These are phyloP conservation scores for Anastrepha obliqua DNA, from an alignment of 1,140 invertebrate genomes.

Conservation along the genomic window DNA sequence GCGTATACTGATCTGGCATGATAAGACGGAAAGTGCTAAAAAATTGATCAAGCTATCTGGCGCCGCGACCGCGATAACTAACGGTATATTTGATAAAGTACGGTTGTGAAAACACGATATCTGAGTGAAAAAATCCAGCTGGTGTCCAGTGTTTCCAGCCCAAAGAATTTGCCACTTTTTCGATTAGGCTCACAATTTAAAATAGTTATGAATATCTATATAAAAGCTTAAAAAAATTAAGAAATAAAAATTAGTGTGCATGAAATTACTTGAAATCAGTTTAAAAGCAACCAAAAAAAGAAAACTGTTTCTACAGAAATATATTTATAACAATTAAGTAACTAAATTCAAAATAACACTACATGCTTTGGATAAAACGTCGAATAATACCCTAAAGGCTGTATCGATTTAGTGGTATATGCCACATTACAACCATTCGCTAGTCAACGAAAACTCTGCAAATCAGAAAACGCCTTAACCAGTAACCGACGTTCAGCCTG, in stretches of 20 bases:
- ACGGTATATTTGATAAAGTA: slow-evolving; percentile 19
- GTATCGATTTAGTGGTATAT: too few relatives aligned
- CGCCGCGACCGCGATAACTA: not conserved
- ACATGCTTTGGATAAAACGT: too few relatives aligned
- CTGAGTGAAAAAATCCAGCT: not conserved
- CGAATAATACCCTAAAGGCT: too few relatives aligned
- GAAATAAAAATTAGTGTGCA: not conserved
- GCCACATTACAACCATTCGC: not conserved
- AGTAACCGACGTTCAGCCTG: not conserved
- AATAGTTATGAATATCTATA: not conserved
- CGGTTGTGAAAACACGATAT: not conserved
- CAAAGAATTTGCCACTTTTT: not conserved
- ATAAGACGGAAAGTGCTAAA: slow-evolving; percentile 2
- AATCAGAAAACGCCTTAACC: not conserved
- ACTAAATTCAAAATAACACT: not conserved
- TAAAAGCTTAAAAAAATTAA: not conserved
- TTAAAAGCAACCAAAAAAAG: too few relatives aligned
- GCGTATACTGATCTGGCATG: not conserved
- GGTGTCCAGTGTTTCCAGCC: not conserved
- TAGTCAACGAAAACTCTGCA: not conserved
- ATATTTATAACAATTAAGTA: not conserved
- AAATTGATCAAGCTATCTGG: not conserved
- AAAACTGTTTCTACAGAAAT: too few relatives aligned
- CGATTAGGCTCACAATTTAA: not conserved
- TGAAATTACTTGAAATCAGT: not conserved